phyloP scores from a whole-genome alignment of 2,888 invertebrate genomes.

The Rhamphomyia laevipes region DNA sequence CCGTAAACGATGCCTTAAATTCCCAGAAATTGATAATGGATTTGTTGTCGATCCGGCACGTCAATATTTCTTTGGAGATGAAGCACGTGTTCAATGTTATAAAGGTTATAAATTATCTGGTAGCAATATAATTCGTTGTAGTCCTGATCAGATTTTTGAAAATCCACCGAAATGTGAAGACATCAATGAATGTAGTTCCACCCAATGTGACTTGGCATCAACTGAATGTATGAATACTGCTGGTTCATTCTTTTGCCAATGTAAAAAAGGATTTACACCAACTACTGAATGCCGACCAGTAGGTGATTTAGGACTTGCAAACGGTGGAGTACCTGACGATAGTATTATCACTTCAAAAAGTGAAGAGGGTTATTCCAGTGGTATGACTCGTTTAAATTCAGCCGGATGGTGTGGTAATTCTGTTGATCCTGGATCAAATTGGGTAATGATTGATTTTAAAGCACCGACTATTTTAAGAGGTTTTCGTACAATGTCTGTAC shows the following conservation, averaged over 20 bases:
- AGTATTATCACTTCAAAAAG: conserved; percentile 74
- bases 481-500: conserved; percentile 81
- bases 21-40: conserved; percentile 77
- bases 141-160: conserved; percentile 70
- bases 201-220: conserved; percentile 80
- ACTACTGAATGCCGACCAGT: conserved; percentile 83
- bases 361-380: conserved; percentile 71
- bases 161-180: conserved; percentile 82
- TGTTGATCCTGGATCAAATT: conserved; percentile 75
- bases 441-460: conserved; percentile 76
- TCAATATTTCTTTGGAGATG: conserved; percentile 75
- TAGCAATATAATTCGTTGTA: conserved; percentile 72
- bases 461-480: conserved; percentile 82
- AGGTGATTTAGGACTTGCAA: conserved; percentile 67
- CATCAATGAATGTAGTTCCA: conserved; percentile 79
- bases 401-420: conserved; percentile 86
- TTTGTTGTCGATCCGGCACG: conserved; percentile 68
- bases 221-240: conserved; percentile 83
- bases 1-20: conserved; percentile 44
- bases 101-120: conserved; percentile 81
- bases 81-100: conserved; percentile 82
- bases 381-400: conserved; percentile 70
- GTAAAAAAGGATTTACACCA: conserved; percentile 69
- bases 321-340: conserved; percentile 82
- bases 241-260: conserved; percentile 83